Conservation (phyloP, 2,888 invertebrate genomes). For the Caenorhabditis afra region DNA sequence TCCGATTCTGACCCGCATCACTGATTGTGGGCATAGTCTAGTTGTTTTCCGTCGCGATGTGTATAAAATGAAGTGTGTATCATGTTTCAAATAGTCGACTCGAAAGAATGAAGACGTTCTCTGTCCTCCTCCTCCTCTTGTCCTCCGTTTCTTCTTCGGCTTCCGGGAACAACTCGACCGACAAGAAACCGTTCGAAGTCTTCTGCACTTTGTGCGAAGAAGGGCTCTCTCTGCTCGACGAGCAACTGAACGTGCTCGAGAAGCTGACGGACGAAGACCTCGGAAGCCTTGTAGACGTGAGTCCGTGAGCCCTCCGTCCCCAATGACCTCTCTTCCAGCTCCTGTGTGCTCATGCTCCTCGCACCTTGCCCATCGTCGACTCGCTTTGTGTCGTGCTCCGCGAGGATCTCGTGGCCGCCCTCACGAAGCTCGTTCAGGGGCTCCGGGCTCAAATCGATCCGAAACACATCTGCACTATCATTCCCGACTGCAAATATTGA, state of each 20-base stretch:
- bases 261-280: constrained; percentile 22
- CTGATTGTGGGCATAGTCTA: neutral
- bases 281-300: constrained; percentile 20
- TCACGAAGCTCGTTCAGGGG: constrained; percentile 18
- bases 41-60: neutral
- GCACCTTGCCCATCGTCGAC: constrained; percentile 30
- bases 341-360: constrained; percentile 24
- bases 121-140: neutral
- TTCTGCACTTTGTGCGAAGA: constrained; percentile 18
- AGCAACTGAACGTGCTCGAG: constrained; percentile 18
- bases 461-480: constrained; percentile 30
- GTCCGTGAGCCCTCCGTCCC: neutral
- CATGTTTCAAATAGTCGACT: neutral
- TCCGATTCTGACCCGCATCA: neutral
- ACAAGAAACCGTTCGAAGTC: neutral
- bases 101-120: neutral
- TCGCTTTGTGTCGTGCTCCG: constrained; percentile 36
- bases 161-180: neutral
- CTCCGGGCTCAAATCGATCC: constrained; percentile 15
- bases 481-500: constrained; percentile 14
- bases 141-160: neutral
- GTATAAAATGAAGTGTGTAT: neutral
- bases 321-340: neutral
- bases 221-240: constrained; percentile 20
- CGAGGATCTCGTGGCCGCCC: constrained; percentile 26